Conservation (phyloP, 2,797 vertebrate species). For the Loriculus beryllinus region DNA sequence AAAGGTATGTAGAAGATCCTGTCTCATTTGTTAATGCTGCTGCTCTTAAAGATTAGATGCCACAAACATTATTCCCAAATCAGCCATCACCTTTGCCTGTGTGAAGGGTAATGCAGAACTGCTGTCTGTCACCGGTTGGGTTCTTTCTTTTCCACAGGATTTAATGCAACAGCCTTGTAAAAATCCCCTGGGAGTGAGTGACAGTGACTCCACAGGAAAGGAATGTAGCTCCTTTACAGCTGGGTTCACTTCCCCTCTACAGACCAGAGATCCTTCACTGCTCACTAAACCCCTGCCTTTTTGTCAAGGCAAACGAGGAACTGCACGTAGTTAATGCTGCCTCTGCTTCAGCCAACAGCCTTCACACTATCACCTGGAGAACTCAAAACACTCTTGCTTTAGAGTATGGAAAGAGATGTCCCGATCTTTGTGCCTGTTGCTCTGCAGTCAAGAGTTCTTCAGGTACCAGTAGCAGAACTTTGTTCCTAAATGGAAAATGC, state of each 20-base stretch:
- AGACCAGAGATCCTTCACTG: background rate
- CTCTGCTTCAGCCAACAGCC: background rate
- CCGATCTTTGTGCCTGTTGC: background rate
- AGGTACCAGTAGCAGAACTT: background rate
- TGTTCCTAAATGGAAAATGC: background rate
- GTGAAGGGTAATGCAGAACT: background rate
- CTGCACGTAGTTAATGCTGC: background rate
- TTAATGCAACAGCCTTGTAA: constrained; percentile 3
- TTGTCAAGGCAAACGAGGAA: background rate
- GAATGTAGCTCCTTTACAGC: constrained; percentile 21
- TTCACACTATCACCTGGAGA: background rate
- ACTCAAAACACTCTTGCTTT: background rate
- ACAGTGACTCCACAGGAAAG: constrained; percentile 38
- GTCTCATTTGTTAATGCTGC: constrained; percentile 35
- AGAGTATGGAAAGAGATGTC: background rate
- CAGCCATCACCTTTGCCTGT: background rate
- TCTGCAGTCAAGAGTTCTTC: background rate
- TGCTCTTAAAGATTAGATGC: background rate
- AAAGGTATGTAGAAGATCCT: constrained; percentile 18
- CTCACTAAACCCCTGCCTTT: background rate
- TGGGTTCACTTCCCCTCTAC: background rate
- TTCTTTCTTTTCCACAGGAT: background rate
- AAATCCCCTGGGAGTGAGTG: constrained; percentile 8
- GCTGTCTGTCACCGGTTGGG: background rate
- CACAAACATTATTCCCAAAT: background rate